Conservation (phyloP, 2,888 invertebrate species). For the Dasysyrphus albostriatus region DNA sequence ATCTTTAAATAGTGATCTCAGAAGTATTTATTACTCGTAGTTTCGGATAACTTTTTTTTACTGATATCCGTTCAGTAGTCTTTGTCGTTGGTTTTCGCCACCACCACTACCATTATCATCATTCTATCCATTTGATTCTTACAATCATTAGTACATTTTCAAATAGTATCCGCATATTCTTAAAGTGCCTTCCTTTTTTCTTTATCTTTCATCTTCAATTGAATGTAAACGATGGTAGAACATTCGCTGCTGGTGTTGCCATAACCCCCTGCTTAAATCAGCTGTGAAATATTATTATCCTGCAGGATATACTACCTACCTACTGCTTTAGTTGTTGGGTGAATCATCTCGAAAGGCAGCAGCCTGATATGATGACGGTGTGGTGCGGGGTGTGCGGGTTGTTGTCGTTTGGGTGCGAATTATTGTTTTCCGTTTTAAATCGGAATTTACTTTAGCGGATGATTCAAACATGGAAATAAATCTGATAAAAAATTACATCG, state of each 20-base stretch:
- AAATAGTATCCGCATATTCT: conserved; percentile 10
- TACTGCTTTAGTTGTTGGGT: background rate
- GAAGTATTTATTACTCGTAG: conserved; percentile 57
- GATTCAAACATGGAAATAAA: conserved; percentile 5
- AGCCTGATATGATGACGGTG: background rate
- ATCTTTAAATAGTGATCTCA: conserved; percentile 37
- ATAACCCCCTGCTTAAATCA: conserved; percentile 43
- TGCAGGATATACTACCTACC: background rate
- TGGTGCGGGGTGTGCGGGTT: background rate
- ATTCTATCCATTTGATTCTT: conserved; percentile 20
- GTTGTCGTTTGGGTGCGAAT: conserved; percentile 21
- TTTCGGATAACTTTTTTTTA: conserved; percentile 38
- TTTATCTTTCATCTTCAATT: conserved; percentile 14
- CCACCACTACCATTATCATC: no score
- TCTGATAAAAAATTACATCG: conserved; percentile 12
- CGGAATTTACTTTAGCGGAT: conserved; percentile 38
- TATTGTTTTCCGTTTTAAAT: conserved; percentile 29
- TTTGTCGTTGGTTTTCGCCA: background rate
- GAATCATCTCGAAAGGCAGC: background rate
- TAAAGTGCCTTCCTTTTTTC: background rate
- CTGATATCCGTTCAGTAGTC: background rate
- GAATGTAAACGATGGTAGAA: conserved; percentile 49
- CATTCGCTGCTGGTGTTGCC: background rate
- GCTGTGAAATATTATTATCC: conserved; percentile 59
- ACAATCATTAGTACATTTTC: conserved; percentile 9